Evolutionary conservation across 2,888 invertebrate species (phyloP).

Genomic region (Callosobruchus maculatus): DNA sequence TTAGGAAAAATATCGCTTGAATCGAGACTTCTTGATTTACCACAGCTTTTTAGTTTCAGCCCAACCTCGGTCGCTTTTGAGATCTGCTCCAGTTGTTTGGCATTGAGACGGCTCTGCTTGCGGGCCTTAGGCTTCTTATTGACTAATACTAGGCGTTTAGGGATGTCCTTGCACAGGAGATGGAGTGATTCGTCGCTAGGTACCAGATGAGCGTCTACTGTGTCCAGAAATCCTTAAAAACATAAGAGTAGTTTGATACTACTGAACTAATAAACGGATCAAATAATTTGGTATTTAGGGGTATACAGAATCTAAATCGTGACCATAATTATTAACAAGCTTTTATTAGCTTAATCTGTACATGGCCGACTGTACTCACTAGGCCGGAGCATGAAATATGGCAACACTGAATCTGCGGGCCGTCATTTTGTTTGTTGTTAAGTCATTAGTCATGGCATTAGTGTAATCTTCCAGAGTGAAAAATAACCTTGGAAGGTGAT

Average conservation of each 20-base stretch:
- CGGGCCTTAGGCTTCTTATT: conserved; percentile 51
- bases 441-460: too few species aligned
- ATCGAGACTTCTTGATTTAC: conserved; percentile 80
- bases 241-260: not conserved
- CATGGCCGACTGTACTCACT: too few species aligned
- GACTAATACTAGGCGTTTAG: conserved; percentile 72
- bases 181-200: conserved; percentile 71
- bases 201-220: conserved; percentile 72
- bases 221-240: conserved; percentile 55
- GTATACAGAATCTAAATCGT: too few species aligned
- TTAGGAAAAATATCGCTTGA: conserved; percentile 74
- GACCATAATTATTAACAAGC: too few species aligned
- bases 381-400: too few species aligned
- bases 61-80: conserved; percentile 25
- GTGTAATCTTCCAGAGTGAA: too few species aligned
- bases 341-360: too few species aligned
- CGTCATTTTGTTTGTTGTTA: too few species aligned
- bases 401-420: too few species aligned
- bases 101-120: conserved; percentile 29
- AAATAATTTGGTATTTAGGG: too few species aligned
- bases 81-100: conserved; percentile 24
- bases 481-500: too few species aligned
- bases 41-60: conserved; percentile 56
- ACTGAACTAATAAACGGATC: too few species aligned
- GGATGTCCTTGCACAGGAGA: conserved; percentile 70